Evolutionary conservation across 2,797 vertebrate genomes (phyloP), one percentile per base, ranked within the genome.

Genomic region (Pseudopleuronectes americanus): DNA sequence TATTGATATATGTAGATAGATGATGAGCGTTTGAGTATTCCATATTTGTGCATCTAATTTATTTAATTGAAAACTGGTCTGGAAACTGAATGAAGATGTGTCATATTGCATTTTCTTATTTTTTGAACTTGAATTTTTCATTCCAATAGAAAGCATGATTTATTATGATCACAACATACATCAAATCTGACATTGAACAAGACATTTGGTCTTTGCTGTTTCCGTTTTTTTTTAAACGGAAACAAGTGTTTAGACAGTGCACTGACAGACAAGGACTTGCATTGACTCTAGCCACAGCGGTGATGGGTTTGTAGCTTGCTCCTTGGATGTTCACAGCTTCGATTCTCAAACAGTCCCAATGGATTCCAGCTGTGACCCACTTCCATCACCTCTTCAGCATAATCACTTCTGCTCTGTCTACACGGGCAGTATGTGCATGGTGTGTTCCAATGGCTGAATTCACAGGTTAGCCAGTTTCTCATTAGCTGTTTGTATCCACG

Each of bases 261-360:
- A 26, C 7, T 28, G 16, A 31, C n/a, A n/a, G n/a, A n/a, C n/a
- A n/a, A 55, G 24, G 21, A 23, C 13, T 53, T 8, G 24, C 33
- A 28, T n/a, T 28, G 60, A 9, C 51, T 74, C 55, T 17, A 79
- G 41, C 48, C 65, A 59, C 41, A 53, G 53, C n/a, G 45, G 26
- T 65, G 21, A 54, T 45, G 62, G 23, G 22, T 63, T 52, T 69
- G 49, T 26, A 48, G 74, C 22, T 66, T 53, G 41, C 56, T 71
- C 23, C 22, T 65, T 71, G 64, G 64, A 64, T 8, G 36, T 14
- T 4, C 1, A 56, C 66, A 21, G 56, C 49, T 60, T 76, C 74
- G 74, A 80, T 77, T 78, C 17, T 62, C 47, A 72, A 64, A 48
- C 48, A 52, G 60, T 63, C 77, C 43, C 47, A 62, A 56, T 72